phyloP scores from a whole-genome alignment of 2,113 vertebrate genomes.

The Cyrtonyx montezumae region DNA sequence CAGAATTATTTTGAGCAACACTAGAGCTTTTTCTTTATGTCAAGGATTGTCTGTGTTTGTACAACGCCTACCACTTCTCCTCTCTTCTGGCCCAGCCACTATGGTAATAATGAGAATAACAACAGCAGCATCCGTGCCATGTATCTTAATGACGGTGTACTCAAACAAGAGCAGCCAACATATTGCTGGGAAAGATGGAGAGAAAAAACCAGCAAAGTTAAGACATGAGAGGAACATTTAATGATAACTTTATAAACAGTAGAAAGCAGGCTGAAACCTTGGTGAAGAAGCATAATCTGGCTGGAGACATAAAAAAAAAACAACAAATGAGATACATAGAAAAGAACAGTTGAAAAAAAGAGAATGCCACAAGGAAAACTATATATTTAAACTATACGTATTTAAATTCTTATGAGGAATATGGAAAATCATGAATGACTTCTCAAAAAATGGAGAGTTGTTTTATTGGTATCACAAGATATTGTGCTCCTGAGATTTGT shows the following conservation, averaged over 20 bases:
- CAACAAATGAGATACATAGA: neutral
- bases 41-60: neutral
- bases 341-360: neutral
- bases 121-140: neutral
- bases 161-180: neutral
- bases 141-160: neutral
- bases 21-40: neutral
- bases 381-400: neutral
- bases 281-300: neutral
- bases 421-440: neutral
- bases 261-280: neutral
- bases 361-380: neutral
- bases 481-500: neutral
- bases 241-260: neutral
- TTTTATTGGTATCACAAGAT: neutral
- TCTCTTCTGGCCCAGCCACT: slow-evolving; percentile 11
- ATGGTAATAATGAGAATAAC: slow-evolving; percentile 12
- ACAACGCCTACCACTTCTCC: neutral
- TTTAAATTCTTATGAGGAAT: neutral
- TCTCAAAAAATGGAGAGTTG: neutral
- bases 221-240: neutral
- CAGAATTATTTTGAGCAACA: neutral
- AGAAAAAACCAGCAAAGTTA: neutral
- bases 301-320: neutral
- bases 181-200: neutral